Percentiles rank a stretch among this genome's conserved stretches.
Conservation (phyloP, 2,888 invertebrate genomes). For the Salticus scenicus region DNA sequence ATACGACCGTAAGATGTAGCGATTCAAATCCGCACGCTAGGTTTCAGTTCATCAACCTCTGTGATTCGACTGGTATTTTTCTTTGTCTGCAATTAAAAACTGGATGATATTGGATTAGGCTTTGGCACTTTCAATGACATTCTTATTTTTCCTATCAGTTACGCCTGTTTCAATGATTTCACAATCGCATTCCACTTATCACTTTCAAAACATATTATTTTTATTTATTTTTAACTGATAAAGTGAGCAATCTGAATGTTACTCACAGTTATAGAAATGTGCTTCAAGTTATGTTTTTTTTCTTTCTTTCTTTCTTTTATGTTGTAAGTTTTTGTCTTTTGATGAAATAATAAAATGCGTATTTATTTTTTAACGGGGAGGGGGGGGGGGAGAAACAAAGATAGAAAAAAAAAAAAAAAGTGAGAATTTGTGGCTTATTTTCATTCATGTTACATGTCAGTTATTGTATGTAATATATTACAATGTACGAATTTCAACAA, state of each 20-base stretch:
- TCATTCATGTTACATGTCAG: no score
- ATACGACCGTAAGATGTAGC: neutral
- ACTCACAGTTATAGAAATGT: slow-evolving; percentile 1
- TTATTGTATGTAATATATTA: no score
- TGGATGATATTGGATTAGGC: neutral
- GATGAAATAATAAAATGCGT: no score
- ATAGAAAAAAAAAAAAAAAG: no score
- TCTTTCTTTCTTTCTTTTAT: neutral
- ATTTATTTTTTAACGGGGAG: no score
- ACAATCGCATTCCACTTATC: neutral
- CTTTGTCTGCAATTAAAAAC: slow-evolving; percentile 3
- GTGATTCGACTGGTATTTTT: neutral
- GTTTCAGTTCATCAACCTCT: slow-evolving; percentile 27
- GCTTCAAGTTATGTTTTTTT: neutral
- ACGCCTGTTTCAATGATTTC: slow-evolving; percentile 2
- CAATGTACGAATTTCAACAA: no score
- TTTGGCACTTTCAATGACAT: neutral
- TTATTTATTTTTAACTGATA: neutral
- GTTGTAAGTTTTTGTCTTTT: no score
- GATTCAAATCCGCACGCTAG: slow-evolving; percentile 24
- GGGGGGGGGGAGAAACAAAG: no score
- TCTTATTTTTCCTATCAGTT: slow-evolving; percentile 1
- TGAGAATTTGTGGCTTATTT: no score
- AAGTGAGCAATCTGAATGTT: neutral
- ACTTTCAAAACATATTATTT: neutral